A percentile compares a stretch with the other conserved stretches of the same genome.
Evolutionary conservation across 2,797 vertebrate genomes (phyloP).

Genomic region (Agapornis canus): DNA sequence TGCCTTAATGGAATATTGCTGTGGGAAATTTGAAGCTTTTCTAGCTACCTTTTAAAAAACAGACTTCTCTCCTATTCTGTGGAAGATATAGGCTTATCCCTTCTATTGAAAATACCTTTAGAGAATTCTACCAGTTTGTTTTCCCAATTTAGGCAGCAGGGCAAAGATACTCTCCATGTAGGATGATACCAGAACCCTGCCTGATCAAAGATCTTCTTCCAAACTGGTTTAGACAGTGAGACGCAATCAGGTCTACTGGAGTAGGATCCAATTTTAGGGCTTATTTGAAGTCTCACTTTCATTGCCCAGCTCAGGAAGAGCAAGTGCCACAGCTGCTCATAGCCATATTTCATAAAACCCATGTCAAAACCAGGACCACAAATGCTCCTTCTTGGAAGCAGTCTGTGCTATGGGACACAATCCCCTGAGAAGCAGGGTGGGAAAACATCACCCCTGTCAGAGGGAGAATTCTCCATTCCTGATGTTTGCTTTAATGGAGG

Average conservation of each 20-base stretch:
- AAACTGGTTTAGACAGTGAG: background rate
- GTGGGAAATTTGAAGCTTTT: background rate
- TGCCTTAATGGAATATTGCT: background rate
- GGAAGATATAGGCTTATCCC: background rate
- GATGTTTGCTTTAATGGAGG: background rate
- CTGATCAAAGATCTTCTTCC: background rate
- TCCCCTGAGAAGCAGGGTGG: background rate
- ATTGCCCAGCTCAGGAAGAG: background rate
- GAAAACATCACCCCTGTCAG: background rate
- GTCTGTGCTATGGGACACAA: rapidly evolving
- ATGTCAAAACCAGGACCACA: background rate
- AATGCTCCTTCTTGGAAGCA: background rate
- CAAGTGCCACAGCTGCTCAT: background rate
- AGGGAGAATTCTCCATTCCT: background rate
- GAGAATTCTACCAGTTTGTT: background rate
- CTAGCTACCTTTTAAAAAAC: background rate
- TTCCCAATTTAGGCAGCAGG: background rate
- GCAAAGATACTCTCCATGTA: background rate
- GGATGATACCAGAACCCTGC: background rate
- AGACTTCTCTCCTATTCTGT: background rate
- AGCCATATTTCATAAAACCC: background rate
- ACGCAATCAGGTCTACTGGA: background rate
- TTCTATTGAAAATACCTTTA: background rate
- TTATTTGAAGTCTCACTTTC: background rate
- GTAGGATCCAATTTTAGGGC: background rate